Base-by-base conservation (phyloP, 2,797 vertebrate genomes). In the Macropodus opercularis region DNA sequence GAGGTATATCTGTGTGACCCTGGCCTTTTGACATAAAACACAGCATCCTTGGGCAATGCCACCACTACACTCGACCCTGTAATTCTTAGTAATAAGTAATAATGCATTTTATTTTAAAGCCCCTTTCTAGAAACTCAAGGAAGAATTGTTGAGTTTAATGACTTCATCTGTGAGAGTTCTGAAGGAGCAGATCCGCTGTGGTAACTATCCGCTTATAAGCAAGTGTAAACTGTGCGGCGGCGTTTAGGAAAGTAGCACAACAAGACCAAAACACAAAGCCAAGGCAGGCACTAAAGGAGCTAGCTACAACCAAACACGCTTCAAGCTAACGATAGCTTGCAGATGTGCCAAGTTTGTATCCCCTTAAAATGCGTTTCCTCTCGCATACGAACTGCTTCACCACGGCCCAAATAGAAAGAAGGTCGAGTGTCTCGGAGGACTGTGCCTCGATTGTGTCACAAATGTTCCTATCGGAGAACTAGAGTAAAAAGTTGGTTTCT, bases 321-420 rank as follows among this genome's bases (percentile, higher is more conserved):
- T 12, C n/a, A 4, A 47, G 69, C 61, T 72, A 56, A 56, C 10
- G 53, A 43, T 34, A 57, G 57, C 60, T 34, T 13, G 2, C 15
- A 23, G 38, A 34, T 22, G 58, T 56, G 58, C 58, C 72, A 72
- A 66, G 62, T 72, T 80, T 67, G 36, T 8, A 2, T 22, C 19
- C 40, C 40, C 21, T 48, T n/a, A 27, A 68, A 75, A 43, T 27
- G 46, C 19, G 49, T 48, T 41, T 22, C 23, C 35, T 3, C 21
- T 19, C 8, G 17, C 18, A 4, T 0, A 24, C 2, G 47, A 49
- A 18, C 2, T 2, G 12, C 1, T 5, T 35, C 21, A 24, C 14
- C 10, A 0, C 0, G 17, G 0, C 14, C 5, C 8, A 4, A 4
- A 17, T 9, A 23, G 2, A 0, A 8, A 8, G 17, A 9, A 42